Percentiles rank a stretch among this genome's conserved stretches.
Conservation (phyloP, 2,113 vertebrate species). For the Nannospalax galili region DNA sequence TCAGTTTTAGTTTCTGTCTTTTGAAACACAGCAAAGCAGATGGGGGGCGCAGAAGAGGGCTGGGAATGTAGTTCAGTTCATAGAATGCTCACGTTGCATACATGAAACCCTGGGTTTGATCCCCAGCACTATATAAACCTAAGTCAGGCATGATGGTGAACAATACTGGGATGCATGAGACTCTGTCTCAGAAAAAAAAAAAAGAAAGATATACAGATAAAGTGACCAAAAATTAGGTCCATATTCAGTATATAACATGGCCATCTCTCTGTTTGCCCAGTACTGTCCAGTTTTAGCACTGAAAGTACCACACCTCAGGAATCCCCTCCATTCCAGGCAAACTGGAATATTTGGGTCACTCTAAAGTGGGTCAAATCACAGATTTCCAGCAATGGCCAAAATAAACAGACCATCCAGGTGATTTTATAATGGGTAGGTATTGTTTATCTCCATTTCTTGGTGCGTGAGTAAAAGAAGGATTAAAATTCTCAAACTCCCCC, state of each 20-base stretch:
- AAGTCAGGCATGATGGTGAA: background rate
- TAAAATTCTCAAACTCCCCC: conserved; percentile 65
- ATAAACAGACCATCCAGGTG: background rate
- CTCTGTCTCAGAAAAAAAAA: background rate
- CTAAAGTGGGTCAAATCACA: background rate
- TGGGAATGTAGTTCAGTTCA: background rate
- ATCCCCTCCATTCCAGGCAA: background rate
- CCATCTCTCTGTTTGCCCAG: background rate
- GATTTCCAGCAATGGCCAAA: background rate
- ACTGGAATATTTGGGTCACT: background rate
- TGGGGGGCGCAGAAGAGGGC: background rate
- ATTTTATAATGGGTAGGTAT: background rate
- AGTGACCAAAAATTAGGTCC: background rate
- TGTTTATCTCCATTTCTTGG: conserved; percentile 41
- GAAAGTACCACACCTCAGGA: background rate
- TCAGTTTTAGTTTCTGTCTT: conserved; percentile 45
- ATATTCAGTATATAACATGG: background rate
- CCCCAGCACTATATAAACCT: background rate
- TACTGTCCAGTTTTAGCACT: background rate
- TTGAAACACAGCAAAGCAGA: conserved; percentile 2
- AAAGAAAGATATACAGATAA: background rate
- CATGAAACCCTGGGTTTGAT: background rate
- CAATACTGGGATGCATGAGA: background rate
- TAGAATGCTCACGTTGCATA: background rate
- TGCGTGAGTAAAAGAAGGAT: conserved; percentile 56